These are phyloP conservation scores for Apotomis turbidana DNA, from an alignment of 2,888 invertebrate genomes.

Conservation along the genomic window DNA sequence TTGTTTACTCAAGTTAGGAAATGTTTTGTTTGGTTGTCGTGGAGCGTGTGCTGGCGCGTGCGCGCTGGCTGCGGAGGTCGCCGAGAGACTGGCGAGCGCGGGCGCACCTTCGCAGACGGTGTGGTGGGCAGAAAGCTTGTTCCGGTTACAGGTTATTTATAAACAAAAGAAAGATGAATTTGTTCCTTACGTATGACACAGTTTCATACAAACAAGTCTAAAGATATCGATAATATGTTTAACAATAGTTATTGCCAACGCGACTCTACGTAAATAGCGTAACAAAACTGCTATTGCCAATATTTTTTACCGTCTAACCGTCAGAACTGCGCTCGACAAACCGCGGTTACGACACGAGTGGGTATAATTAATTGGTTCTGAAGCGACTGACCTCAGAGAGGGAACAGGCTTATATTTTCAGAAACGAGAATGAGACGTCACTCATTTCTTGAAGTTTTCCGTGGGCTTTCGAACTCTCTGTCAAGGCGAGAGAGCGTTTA, in stretches of 20 bases:
- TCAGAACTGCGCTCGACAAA: slow-evolving; percentile 23
- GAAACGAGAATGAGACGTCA: slow-evolving; percentile 39
- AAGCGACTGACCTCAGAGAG: slow-evolving; percentile 24
- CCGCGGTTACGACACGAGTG: slow-evolving; percentile 20
- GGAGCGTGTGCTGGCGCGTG: slow-evolving; percentile 57
- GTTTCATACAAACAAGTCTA: slow-evolving; percentile 65
- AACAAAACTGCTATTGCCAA: slow-evolving; percentile 28
- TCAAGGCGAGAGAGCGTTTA: slow-evolving; percentile 39
- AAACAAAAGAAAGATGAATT: slow-evolving; percentile 77
- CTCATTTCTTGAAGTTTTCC: slow-evolving; percentile 28
- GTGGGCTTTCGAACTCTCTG: slow-evolving; percentile 39
- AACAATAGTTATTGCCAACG: slow-evolving; percentile 24
- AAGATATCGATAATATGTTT: slow-evolving; percentile 39
- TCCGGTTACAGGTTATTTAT: slow-evolving; percentile 81
- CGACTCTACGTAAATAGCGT: slow-evolving; percentile 23
- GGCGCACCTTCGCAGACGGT: slow-evolving; percentile 78
- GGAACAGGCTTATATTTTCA: slow-evolving; percentile 26
- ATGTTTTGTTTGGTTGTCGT: slow-evolving; percentile 53
- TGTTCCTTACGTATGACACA: slow-evolving; percentile 76
- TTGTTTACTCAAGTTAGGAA: slow-evolving; percentile 62
- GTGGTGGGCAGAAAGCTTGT: slow-evolving; percentile 77
- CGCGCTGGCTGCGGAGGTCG: slow-evolving; percentile 64
- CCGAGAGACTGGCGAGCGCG: slow-evolving; percentile 68
- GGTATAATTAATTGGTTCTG: slow-evolving; percentile 25
- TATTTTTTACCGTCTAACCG: slow-evolving; percentile 23